Conservation (phyloP, 2,888 invertebrate species). For the Drosophila mercatorum region DNA sequence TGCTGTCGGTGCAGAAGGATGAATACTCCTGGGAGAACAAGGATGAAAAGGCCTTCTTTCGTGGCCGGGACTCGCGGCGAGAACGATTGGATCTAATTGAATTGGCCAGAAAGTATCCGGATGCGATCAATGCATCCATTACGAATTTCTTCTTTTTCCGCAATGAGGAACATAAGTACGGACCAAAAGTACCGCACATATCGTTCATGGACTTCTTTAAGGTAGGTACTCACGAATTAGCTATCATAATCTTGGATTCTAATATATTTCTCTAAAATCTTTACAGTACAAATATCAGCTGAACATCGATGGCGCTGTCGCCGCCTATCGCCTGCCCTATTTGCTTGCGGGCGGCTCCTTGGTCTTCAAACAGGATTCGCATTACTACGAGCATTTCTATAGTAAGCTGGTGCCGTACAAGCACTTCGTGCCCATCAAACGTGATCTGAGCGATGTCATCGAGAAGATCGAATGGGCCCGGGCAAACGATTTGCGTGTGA, state of each 20-base stretch:
- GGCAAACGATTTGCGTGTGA: slow-evolving; percentile 89
- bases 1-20: slow-evolving; percentile 94
- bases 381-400: slow-evolving; percentile 98
- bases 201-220: slow-evolving; percentile 97
- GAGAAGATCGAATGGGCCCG: slow-evolving; percentile 92
- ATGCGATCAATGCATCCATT: slow-evolving; percentile 94
- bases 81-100: slow-evolving; percentile 93
- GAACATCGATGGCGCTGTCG: slow-evolving; percentile 97
- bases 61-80: slow-evolving; percentile 95
- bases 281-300: slow-evolving; percentile 96
- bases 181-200: slow-evolving; percentile 92
- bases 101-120: slow-evolving; percentile 90
- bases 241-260: background rate
- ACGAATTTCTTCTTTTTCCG: slow-evolving; percentile 98
- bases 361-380: slow-evolving; percentile 96
- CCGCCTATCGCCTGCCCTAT: slow-evolving; percentile 97
- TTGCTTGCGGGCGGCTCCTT: slow-evolving; percentile 94
- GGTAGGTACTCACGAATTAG: slow-evolving; percentile 85
- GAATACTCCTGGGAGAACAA: slow-evolving; percentile 90
- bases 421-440: slow-evolving; percentile 93
- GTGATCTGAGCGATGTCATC: slow-evolving; percentile 92
- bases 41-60: slow-evolving; percentile 92
- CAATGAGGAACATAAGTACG: slow-evolving; percentile 92
- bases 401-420: slow-evolving; percentile 89
- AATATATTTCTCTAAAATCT: background rate